Base-by-base conservation (phyloP, 2,113 vertebrate genomes). In the Tragelaphus strepsiceros region DNA sequence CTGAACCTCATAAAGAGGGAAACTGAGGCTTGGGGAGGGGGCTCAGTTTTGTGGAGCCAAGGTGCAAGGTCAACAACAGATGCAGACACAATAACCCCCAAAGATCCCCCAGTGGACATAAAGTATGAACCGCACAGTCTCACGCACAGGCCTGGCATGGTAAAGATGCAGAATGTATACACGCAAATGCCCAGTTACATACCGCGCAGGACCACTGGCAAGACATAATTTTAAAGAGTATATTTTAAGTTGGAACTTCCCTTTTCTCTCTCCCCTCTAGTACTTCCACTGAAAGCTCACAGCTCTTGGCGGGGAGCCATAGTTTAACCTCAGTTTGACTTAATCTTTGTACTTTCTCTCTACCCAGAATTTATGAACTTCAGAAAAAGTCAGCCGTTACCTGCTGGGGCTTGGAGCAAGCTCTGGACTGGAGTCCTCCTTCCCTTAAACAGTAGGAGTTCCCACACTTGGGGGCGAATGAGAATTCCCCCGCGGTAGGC, bases 401-500 rank as follows among this genome's bases (percentile, higher is more conserved):
- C 84, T 21, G 22, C 30, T 39, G 22, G 91, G 51, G 30, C 32
- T n/a, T 15, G 2, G 89, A 83, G 30, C n/a, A 54, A 17, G 39
- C 26, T 21, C 43, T 6, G 5, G 30, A 2, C 2, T 1, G 49
- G 2, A 8, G 49, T 24, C 35, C 24, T 51, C 32, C 46, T 61
- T 67, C 24, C 56, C 58, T 21, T 5, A 24, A 53, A 17, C 16
- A 13, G 10, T 17, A 7, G 32, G 32, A 22, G 7, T 28, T 30
- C 16, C n/a, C 3, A 4, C 15, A 35, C 12, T 12, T 5, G 1
- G n/a, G 8, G 0, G 62, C 8, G 32, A 13, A 0, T 14, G 0
- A 19, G 39, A 39, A 26, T 22, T 15, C 81, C 49, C 51, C n/a
- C 3, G 8, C 11, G 26, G 7, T 46, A 24, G 43, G 39, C 49